Percentiles rank a stretch among this genome's conserved stretches.
Evolutionary conservation across 2,113 vertebrate genomes (phyloP).

Genomic region (Lamprotornis superbus): DNA sequence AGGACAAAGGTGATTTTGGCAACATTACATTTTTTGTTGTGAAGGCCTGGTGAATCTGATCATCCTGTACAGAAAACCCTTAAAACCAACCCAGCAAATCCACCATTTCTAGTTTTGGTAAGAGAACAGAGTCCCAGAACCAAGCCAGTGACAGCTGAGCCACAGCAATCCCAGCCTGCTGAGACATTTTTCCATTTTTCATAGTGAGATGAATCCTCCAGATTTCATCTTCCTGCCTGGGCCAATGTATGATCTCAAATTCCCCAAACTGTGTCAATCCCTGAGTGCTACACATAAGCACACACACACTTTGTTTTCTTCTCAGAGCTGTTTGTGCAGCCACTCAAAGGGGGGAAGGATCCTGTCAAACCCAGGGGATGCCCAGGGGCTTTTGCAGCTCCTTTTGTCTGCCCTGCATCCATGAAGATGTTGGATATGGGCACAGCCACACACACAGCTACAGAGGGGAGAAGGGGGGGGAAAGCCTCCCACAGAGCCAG

Average conservation of each 20-base stretch:
- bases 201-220: neutral
- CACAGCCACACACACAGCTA: neutral
- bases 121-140: rapidly evolving
- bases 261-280: neutral
- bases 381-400: rapidly evolving
- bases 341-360: neutral
- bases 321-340: neutral
- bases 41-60: neutral
- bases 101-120: neutral
- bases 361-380: neutral
- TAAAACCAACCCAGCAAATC: neutral
- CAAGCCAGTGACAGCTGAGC: no score
- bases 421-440: neutral
- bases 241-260: neutral
- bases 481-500: neutral
- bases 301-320: neutral
- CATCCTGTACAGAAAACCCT: neutral
- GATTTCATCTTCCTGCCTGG: neutral
- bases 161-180: neutral
- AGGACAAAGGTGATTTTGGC: neutral
- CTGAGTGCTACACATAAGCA: neutral
- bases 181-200: rapidly evolving
- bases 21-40: neutral
- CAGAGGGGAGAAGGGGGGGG: neutral
- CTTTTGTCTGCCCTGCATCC: rapidly evolving